Percentiles rank a stretch among this genome's conserved stretches.
These are phyloP conservation scores for Tenthredo amoena DNA, from an alignment of 2,888 invertebrate species.

Conservation along the genomic window DNA sequence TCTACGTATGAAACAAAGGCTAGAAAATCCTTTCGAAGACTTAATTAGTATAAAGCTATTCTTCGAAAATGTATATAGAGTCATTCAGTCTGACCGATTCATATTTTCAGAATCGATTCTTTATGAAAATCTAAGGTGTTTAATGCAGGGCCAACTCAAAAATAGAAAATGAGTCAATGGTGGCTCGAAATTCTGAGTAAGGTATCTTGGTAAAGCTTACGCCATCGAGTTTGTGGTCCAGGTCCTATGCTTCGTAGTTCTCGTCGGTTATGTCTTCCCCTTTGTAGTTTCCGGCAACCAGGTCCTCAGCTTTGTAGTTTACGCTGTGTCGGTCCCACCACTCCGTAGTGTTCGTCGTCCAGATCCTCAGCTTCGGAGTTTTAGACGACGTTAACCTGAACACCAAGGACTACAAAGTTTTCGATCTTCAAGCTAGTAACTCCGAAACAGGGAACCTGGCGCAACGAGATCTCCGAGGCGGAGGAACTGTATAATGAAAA, in stretches of 20 bases:
- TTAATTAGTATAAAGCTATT: neutral
- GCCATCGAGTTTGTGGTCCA: too few relatives aligned
- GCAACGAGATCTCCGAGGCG: neutral
- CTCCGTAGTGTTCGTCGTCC: neutral
- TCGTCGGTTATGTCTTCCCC: neutral
- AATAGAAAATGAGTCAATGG: too few relatives aligned
- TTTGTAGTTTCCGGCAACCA: neutral
- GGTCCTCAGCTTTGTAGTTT: neutral
- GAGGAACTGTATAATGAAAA: neutral
- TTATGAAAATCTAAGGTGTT: neutral
- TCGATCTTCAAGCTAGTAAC: too few relatives aligned
- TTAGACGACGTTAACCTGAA: neutral
- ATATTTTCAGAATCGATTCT: neutral
- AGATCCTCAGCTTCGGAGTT: neutral
- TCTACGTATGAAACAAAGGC: neutral
- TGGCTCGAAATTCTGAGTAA: too few relatives aligned
- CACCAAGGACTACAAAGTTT: neutral
- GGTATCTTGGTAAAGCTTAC: too few relatives aligned
- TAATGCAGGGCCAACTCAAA: too few relatives aligned
- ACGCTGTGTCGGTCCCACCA: neutral
- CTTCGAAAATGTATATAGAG: neutral
- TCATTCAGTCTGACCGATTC: neutral
- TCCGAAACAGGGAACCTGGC: neutral
- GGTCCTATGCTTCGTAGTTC: neutral
- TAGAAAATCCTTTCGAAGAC: neutral